Conservation (phyloP, 37 sponge, comb jelly and placozoan species). For the Ephydatia muelleri region DNA sequence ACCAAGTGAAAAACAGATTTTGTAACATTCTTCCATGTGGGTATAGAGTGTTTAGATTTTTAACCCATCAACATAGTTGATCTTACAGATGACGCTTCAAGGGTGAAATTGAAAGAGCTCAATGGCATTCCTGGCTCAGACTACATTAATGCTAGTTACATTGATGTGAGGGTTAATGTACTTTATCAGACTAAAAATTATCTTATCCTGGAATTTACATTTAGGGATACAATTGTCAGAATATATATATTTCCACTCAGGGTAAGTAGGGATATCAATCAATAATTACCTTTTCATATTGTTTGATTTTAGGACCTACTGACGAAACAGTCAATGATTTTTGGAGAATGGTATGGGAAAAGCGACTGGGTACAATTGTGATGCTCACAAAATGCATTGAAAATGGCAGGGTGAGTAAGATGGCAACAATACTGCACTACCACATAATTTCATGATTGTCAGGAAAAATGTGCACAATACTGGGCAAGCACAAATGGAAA, state of each 20-base stretch:
- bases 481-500: constrained; percentile 57
- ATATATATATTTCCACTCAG: constrained; percentile 68
- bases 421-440: too few species aligned
- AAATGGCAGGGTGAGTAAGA: constrained; percentile 58
- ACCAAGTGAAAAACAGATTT: constrained; percentile 65
- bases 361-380: constrained; percentile 45
- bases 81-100: constrained; percentile 44
- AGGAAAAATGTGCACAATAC: constrained; percentile 85
- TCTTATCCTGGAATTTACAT: neutral
- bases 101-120: constrained; percentile 27
- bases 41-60: neutral
- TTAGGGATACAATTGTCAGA: constrained; percentile 49
- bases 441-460: neutral
- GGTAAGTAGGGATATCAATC: constrained; percentile 1
- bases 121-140: constrained; percentile 16
- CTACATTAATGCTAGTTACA: constrained; percentile 68
- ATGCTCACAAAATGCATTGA: constrained; percentile 70
- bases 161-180: constrained; percentile 30
- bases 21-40: constrained; percentile 70
- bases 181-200: neutral
- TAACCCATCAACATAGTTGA: neutral
- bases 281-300: neutral
- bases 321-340: constrained; percentile 54
- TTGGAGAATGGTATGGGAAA: constrained; percentile 70
- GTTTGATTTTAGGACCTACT: constrained; percentile 45